Base-by-base conservation (phyloP, 2,113 vertebrate genomes). In the Piprites chloris region DNA sequence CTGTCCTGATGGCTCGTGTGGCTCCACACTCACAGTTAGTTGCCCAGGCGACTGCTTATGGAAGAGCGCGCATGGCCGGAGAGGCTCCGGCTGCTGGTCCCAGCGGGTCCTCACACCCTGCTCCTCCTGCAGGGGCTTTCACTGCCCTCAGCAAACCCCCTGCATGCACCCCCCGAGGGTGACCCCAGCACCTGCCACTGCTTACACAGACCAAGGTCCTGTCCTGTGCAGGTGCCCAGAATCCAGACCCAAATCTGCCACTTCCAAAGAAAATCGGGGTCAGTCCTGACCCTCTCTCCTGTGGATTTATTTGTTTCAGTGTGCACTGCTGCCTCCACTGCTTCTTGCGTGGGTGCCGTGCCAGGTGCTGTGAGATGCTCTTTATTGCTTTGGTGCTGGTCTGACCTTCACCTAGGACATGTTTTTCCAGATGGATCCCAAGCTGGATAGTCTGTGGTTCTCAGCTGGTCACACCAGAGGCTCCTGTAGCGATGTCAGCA, bases 21-120 rank as follows among this genome's bases (percentile, higher is more conserved):
- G 66, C 83, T 94, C 79, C 0, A 3, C 1, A n/a, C 83, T 95
- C 69, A 1, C 92, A 93, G 89, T 91, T 95, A 93, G 89, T 91
- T 95, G 87, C 87, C 94, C 91, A 11, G 95, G 87, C 39, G 94
- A 95, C 93, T 95, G 94, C 78, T 85, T 8, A 28, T 12, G 87
- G 87, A 87, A 11, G 33, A 81, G 37, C 9, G 5, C 39, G 68
- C 93, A 89, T 49, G 88, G 90, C 90, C 41, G 3, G 33, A 27
- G 28, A 19, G 80, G 81, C 80, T 93, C 53, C 2, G 52, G 68
- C 71, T 66, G 82, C 78, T 37, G 9, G 28, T 52, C 81, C 73
- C 46, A 21, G 46, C 3, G 0, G 72, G 41, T 47, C 61, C 32
- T 81, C 66, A 12, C 10, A 44, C 74, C 44, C 67, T 33, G 47